Conservation (phyloP, 1,140 invertebrate species). For the Euschistus heros region DNA sequence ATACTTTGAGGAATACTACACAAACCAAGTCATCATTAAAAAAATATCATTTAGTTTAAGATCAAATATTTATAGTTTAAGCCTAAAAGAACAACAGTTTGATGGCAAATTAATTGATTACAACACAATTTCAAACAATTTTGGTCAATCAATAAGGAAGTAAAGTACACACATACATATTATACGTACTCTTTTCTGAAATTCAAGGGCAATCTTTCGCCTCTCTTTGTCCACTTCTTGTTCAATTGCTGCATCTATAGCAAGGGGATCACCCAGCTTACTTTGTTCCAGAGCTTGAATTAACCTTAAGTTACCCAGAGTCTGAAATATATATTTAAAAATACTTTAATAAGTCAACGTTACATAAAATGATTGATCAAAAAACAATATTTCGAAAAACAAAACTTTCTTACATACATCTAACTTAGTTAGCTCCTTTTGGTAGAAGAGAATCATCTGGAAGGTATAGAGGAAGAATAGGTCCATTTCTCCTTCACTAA, state of each 20-base stretch:
- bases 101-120: too few relatives aligned
- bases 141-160: too few relatives aligned
- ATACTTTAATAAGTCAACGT: neutral
- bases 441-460: constrained; percentile 50
- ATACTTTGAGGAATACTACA: too few relatives aligned
- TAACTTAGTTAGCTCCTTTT: constrained; percentile 56
- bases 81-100: too few relatives aligned
- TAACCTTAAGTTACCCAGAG: constrained; percentile 47
- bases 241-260: constrained; percentile 41
- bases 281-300: constrained; percentile 47
- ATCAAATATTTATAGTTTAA: too few relatives aligned
- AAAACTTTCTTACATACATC: constrained; percentile 35
- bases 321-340: constrained; percentile 39
- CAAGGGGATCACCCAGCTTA: constrained; percentile 33
- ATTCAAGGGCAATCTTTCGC: constrained; percentile 41
- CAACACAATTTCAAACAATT: too few relatives aligned
- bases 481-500: constrained; percentile 53
- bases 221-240: constrained; percentile 44
- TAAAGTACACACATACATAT: too few relatives aligned
- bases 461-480: constrained; percentile 55
- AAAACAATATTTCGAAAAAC: neutral
- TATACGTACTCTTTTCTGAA: constrained; percentile 42
- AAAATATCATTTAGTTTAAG: neutral
- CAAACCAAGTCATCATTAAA: too few relatives aligned
- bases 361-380: neutral